A percentile compares a stretch with the other conserved stretches of the same genome.
Conservation (phyloP, 2,888 invertebrate species). For the Bellardia pandia region DNA sequence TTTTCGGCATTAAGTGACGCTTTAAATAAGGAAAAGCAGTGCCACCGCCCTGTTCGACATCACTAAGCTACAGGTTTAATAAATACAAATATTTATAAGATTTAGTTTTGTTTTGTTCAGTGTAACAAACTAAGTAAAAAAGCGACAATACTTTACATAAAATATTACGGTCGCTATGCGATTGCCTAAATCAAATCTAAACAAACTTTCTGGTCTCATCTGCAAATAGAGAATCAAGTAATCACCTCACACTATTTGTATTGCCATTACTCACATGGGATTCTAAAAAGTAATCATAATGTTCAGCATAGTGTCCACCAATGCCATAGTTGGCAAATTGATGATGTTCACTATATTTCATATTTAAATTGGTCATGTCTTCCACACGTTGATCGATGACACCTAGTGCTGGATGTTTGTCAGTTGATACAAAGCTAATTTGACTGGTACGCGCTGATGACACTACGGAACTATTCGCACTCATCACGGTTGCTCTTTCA, state of each 20-base stretch:
- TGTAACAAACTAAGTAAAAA: neutral
- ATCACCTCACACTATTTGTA: neutral
- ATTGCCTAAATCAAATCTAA: constrained; percentile 76
- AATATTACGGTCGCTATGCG: constrained; percentile 83
- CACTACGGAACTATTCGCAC: constrained; percentile 83
- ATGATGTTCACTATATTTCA: constrained; percentile 85
- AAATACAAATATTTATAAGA: neutral
- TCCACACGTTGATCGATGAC: constrained; percentile 85
- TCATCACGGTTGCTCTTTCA: constrained; percentile 86
- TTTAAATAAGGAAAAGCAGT: constrained; percentile 97
- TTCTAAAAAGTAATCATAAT: constrained; percentile 77
- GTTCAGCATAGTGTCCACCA: constrained; percentile 88
- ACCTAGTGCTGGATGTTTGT: constrained; percentile 85
- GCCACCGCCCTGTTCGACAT: constrained; percentile 97
- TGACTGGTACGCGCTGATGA: constrained; percentile 78
- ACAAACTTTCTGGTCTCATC: constrained; percentile 36
- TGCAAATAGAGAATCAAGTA: constrained; percentile 38
- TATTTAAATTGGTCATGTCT: constrained; percentile 86
- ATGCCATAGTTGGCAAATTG: constrained; percentile 81
- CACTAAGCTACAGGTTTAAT: constrained; percentile 90
- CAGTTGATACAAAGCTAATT: constrained; percentile 74
- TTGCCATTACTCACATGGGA: constrained; percentile 68
- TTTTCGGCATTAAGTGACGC: constrained; percentile 87
- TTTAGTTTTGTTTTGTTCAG: neutral
- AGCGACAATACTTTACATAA: constrained; percentile 79